Evolutionary conservation across 2,888 invertebrate genomes (phyloP), one percentile per base, ranked within the genome.

Genomic region (Netelia fuscicornis): DNA sequence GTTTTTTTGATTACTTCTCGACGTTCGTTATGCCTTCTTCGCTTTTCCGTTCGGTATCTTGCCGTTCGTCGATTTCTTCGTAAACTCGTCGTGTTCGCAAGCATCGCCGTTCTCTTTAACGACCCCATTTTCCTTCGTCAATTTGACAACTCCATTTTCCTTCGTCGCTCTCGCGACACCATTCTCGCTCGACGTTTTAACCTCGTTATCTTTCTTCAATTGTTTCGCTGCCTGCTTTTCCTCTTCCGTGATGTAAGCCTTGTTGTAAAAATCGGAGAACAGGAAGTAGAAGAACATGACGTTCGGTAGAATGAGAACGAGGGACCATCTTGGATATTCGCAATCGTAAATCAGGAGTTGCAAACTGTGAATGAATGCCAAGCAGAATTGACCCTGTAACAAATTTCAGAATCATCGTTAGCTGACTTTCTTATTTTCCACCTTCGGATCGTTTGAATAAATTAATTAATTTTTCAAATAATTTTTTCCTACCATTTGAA

Each of bases 281-380:
- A 99, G 95, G 92, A 97, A 96, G 94, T 98, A 98, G 95, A 99
- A 99, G 95, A 99, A 97, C 75, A 98, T 96, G 10, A 98, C 98
- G 94, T 99, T 98, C 10, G 97, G 97, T 23, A 98, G 95, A 72
- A 98, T 98, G 94, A 98, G 97, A 91, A 96, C 95, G 60, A 97
- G 95, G 9, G 97, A 96, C 96, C 97, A 97, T 88, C 96, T 95
- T 2, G 98, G 98, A 93, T 98, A 99, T 72, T 97, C 97, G 94
- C 98, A 99, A 89, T 98, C 97, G 91, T 97, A 96, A 94, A 97
- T 96, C 60, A 98, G 94, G 11, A 98, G 95, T 93, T 98, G 98
- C 84, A 96, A 96, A 30, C 97, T 98, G 94, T 98, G 98, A 42
- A 97, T 92, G 94, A 98, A 98, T 9, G 98, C 96, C 90, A 97